These are phyloP conservation scores for Sipha maydis DNA, from an alignment of 2,888 invertebrate species.

Conservation along the genomic window DNA sequence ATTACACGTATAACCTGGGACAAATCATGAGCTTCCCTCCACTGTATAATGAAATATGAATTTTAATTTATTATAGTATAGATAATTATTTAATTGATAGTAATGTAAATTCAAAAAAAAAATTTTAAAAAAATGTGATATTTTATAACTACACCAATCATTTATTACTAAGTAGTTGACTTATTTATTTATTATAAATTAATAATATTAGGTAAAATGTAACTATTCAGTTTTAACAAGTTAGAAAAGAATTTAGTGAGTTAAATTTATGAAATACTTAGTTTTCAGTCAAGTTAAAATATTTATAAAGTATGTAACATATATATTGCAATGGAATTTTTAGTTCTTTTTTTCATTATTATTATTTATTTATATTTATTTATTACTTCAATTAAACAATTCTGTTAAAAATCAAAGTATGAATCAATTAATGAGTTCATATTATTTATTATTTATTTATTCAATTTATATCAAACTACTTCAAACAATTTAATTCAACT, in stretches of 20 bases:
- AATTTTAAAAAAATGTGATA: constrained; percentile 57
- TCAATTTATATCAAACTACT: not conserved
- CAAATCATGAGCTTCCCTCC: constrained; percentile 59
- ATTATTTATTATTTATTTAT: not conserved
- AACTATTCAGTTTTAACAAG: constrained; percentile 4
- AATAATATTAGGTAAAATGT: constrained; percentile 15
- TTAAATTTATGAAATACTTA: constrained; percentile 4
- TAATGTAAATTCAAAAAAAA: constrained; percentile 40
- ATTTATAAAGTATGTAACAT: constrained; percentile 3
- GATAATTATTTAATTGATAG: constrained; percentile 37
- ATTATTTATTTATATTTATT: no score
- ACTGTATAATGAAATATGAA: constrained; percentile 29
- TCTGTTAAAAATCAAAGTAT: not conserved
- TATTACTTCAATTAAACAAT: no score
- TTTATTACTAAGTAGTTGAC: constrained; percentile 35
- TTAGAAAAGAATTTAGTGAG: constrained; percentile 24
- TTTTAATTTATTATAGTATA: constrained; percentile 42
- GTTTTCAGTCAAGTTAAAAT: constrained; percentile 14
- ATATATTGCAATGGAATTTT: not conserved
- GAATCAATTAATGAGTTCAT: not conserved
- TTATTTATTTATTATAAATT: constrained; percentile 41
- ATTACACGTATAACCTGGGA: constrained; percentile 48
- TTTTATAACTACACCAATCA: constrained; percentile 56
- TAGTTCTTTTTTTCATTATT: constrained; percentile 15
- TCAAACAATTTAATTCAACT: constrained; percentile 17